Evolutionary conservation across 2,888 invertebrate species (phyloP), one percentile per base, ranked within the genome.

Genomic region (Thecophora atra): DNA sequence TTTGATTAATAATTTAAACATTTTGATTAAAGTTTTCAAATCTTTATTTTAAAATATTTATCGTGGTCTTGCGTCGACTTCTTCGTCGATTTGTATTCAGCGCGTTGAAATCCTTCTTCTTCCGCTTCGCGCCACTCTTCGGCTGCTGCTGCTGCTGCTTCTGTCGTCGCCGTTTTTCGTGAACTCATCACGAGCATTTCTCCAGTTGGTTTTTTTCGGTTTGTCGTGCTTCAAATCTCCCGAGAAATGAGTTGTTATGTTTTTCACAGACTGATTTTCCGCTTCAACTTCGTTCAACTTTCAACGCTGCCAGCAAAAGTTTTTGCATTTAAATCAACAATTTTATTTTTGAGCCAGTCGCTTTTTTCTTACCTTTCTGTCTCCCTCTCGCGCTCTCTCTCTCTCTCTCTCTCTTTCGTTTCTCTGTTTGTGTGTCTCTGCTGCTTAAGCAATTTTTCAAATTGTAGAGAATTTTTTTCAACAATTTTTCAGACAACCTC

Each of bases 311-410:
- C 70, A 70, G 52, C 70, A 70, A 70, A 68, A 70, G 58, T 70
- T 70, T 70, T 70, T 24, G 62, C 70, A 70, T 70, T 70, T 70
- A 70, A 70, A 70, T 70, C 70, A 70, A 70, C 70, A 70, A 70
- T 63, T 68, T 70, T 70, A 44, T 52, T 51, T 70, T 51, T 62
- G 51, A 63, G 37, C 17, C 70, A 63, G 70, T 42, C 70, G 51
- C 15, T 62, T 70, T 70, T 63, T 68, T 58, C n/a, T 6, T 26
- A 3, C n/a, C 51, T 65, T 28, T 65, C 26, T 51, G 17, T 26
- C 28, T 65, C 24, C 3, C n/a, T 51, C 13, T 24, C 21, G 8
- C 56, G 19, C 19, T 13, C 21, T 56, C 56, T 21, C 26, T 21
- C 5, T 56, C 5, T 21, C 19, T 56, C 8, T 58, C 26, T 13